Base-by-base conservation (phyloP, 2,113 vertebrate genomes). In the Chaetodon auriga region DNA sequence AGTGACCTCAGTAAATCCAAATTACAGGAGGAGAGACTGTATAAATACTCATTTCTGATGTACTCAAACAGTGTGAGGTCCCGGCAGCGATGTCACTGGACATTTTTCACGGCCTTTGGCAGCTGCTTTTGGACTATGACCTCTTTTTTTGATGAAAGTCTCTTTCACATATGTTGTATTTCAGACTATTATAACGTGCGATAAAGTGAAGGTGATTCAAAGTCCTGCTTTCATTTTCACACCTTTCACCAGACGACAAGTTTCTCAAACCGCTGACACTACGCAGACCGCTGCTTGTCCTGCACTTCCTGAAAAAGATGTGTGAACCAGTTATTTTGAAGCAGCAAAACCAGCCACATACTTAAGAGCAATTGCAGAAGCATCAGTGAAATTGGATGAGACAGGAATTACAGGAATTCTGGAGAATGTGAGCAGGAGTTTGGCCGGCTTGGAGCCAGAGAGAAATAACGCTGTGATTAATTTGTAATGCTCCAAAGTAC, bases 71-170 rank as follows among this genome's bases (percentile, higher is more conserved):
- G 43, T 60, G 30, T 80, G 38, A 78, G 41, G 68, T 86, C 66
- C 51, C 76, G 69, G 43, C 19, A 55, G 55, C 84, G 71, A 87
- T 77, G 86, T 84, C 81, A 83, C 18, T 14, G n/a, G 75, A 69
- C 75, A 85, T 51, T 51, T 55, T 79, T 87, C 64, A 75, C 69
- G 69, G 72, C 60, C 19, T 72, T 66, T 80, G 75, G 80, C 77
- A 80, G 66, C 9, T 72, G 25, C 45, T 60, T 64, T 58, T 75
- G 65, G 49, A 81, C 62, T 9, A 16, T 36, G 60, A 49, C 55
- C 36, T 70, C 15, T 64, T 70, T 30, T 41, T 64, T 64, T 71
- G 85, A 85, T 75, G 83, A 54, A 72, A 71, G 54, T 76, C 55
- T 38, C 45, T 62, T 70, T 88, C 61, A 75, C 30, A 65, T 25